Conservation (phyloP, 2,113 vertebrate species). For the human region DNA sequence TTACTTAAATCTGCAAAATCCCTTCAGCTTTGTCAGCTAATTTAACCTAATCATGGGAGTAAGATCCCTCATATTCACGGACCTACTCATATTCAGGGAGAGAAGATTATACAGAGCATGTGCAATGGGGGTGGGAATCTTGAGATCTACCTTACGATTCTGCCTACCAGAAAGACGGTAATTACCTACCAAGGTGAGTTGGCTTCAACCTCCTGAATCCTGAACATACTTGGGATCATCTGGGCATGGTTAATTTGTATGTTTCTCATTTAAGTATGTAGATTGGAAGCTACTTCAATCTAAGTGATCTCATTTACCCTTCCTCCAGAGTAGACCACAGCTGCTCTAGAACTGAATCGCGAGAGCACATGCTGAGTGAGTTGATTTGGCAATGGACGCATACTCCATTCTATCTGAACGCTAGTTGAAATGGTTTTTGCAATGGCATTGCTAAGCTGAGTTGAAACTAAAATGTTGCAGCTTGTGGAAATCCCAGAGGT, state of each 20-base stretch:
- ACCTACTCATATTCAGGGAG: neutral
- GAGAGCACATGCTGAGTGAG: neutral
- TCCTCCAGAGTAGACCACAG: slow-evolving; percentile 20
- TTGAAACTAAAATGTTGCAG: slow-evolving; percentile 11
- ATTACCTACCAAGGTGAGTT: neutral
- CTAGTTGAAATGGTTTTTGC: neutral
- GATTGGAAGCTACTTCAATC: neutral
- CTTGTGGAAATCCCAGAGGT: neutral
- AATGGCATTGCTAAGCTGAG: neutral
- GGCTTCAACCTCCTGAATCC: neutral
- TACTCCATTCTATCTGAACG: neutral
- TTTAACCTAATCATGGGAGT: neutral
- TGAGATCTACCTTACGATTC: neutral
- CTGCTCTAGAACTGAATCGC: slow-evolving; percentile 26
- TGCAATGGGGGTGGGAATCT: neutral
- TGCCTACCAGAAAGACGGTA: neutral
- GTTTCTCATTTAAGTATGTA: neutral
- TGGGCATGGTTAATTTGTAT: neutral
- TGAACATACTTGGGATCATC: neutral
- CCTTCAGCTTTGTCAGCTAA: neutral
- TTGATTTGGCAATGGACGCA: slow-evolving; percentile 26
- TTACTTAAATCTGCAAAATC: neutral
- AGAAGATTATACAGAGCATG: neutral
- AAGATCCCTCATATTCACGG: neutral
- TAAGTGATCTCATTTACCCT: neutral